phyloP scores from a whole-genome alignment of 2,797 vertebrate genomes.

The Caiman crocodilus region DNA sequence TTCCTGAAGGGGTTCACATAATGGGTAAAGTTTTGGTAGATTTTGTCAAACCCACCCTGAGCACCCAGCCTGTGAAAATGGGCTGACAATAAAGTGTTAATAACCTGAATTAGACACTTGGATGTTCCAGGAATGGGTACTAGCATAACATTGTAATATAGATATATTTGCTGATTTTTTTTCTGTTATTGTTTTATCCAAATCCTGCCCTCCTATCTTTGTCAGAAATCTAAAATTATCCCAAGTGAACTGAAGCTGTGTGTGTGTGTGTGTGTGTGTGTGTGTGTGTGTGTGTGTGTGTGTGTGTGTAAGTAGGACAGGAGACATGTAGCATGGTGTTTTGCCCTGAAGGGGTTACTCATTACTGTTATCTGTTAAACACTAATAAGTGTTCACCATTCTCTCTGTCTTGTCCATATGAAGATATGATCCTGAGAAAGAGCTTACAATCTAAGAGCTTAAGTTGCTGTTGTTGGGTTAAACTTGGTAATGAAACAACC shows the following conservation, averaged over 20 bases:
- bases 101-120: not conserved
- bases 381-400: not conserved
- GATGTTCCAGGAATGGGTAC: not conserved
- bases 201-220: no score
- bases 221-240: no score
- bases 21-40: not conserved
- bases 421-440: not conserved
- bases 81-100: not conserved
- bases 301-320: not conserved
- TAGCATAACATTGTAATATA: not conserved
- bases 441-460: not conserved
- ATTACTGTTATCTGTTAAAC: not conserved
- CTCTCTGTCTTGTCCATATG: not conserved
- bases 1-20: not conserved
- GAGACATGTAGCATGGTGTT: not conserved
- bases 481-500: constrained; percentile 7
- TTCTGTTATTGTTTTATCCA: no score
- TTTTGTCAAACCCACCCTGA: not conserved
- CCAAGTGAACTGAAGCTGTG: no score
- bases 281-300: not conserved
- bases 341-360: not conserved
- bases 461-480: not conserved
- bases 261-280: not conserved
- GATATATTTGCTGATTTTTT: not conserved
- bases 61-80: not conserved